Evolutionary conservation across 2,888 invertebrate genomes (phyloP), one percentile per base, ranked within the genome.

Genomic region (Melinopterus prodromus): DNA sequence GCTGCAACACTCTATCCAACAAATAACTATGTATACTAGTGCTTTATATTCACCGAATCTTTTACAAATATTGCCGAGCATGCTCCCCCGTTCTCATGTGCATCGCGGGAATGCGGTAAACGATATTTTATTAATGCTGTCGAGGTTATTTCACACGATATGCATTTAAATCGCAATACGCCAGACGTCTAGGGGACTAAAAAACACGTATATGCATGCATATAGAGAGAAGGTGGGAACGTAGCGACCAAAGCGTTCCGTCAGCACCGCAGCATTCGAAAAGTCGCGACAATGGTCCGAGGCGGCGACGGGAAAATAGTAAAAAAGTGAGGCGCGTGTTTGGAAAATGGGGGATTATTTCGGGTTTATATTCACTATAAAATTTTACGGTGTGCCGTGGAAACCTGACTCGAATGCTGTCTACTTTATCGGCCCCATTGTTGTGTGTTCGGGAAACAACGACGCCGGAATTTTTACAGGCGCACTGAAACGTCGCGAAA

Each of bases 291-390:
- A 53, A 53, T 53, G 12, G 53, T 53, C 53, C 53, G 53, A 53
- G 53, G 53, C 53, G 53, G 53, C 53, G 53, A 53, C 1, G 53
- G 53, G 5, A 53, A 53, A 53, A 9, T 2, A 38, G 9, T 6
- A 4, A 53, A 53, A 53, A 53, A 53, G 53, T 53, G 12, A 53
- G 53, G 9, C 53, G 53, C 53, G 12, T 53, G 53, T 53, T 53
- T 53, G 53, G 53, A 53, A 53, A 53, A 53, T 53, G 53, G 53
- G 53, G 53, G 53, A 53, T 53, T 53, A 53, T 53, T 53, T 74
- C 74, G 37, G n/a, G 35, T 74, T 74, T 74, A 74, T 74, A 71
- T 74, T 74, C 74, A 74, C 37, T n/a, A 74, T 74, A 74, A 74
- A 74, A 74, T 74, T 74, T 74, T 74, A 74, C 74, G 36, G 35